A percentile compares a stretch with the other conserved stretches of the same genome.
Evolutionary conservation across 30 jellyfish, hydroid and myxozoan genomes (phyloP).

Genomic region (Hydractinia echinata): DNA sequence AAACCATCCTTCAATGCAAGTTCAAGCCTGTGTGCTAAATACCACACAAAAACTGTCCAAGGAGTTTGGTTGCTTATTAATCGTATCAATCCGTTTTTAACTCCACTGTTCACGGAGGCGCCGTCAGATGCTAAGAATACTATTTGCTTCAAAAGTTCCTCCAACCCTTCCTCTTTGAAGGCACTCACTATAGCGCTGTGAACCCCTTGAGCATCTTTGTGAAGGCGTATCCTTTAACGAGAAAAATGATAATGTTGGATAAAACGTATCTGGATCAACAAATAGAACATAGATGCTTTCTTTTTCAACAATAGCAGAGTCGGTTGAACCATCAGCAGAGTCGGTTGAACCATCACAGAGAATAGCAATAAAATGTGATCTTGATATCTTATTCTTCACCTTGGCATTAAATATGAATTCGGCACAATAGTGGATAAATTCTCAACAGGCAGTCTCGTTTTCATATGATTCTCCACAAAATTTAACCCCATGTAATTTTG

Average conservation of each 20-base stretch:
- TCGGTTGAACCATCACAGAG: too few relatives aligned
- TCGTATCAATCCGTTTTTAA: neutral
- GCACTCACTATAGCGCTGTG: neutral
- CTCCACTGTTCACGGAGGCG: constrained; percentile 12
- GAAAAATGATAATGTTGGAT: constrained; percentile 3
- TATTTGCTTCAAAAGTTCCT: neutral
- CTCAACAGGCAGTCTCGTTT: too few relatives aligned
- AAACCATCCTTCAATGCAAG: constrained; percentile 3
- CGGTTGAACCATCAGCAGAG: too few relatives aligned
- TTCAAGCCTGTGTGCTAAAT: constrained; percentile 3
- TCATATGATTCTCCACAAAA: too few relatives aligned
- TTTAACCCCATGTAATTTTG: too few relatives aligned
- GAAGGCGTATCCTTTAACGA: neutral
- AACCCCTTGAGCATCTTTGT: constrained; percentile 8
- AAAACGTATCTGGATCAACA: neutral
- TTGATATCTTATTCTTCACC: too few relatives aligned
- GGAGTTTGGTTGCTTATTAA: neutral
- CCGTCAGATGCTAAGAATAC: constrained; percentile 20
- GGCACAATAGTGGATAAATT: too few relatives aligned
- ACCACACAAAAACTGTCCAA: constrained; percentile 15
- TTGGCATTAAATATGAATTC: too few relatives aligned
- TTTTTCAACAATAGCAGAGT: neutral
- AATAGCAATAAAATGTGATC: too few relatives aligned
- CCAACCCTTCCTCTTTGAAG: neutral
- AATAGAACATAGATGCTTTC: constrained; percentile 1